Conservation (phyloP, 2,797 vertebrate species). For the Sebastes taczanowskii region DNA sequence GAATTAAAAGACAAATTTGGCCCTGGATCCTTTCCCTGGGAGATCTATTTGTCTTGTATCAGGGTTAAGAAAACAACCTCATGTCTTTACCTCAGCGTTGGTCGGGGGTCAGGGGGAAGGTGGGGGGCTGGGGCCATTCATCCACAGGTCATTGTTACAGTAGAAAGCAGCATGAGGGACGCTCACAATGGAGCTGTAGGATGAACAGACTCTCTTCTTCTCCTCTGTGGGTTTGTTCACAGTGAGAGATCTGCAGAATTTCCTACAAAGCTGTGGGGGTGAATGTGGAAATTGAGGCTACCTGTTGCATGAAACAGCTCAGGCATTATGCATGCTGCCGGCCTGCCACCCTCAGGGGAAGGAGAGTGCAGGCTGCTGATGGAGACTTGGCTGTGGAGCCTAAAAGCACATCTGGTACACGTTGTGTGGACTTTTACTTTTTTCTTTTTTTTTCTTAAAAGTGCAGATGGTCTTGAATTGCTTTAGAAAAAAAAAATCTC, state of each 20-base stretch:
- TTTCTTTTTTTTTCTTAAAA: slow-evolving; percentile 35
- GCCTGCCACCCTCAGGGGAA: slow-evolving; percentile 73
- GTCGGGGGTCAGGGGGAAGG: slow-evolving; percentile 40
- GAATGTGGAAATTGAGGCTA: slow-evolving; percentile 73
- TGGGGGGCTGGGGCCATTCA: slow-evolving; percentile 44
- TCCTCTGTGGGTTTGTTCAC: slow-evolving; percentile 46
- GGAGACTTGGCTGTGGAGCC: slow-evolving; percentile 74
- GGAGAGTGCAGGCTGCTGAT: slow-evolving; percentile 66
- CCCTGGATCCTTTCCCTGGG: slow-evolving; percentile 57
- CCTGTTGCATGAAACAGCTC: slow-evolving; percentile 82
- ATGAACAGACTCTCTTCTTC: slow-evolving; percentile 34
- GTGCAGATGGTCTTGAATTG: slow-evolving; percentile 74
- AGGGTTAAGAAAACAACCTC: slow-evolving; percentile 76
- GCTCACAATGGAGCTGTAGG: slow-evolving; percentile 57
- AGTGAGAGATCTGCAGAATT: slow-evolving; percentile 45
- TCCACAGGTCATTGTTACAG: slow-evolving; percentile 70
- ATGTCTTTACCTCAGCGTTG: slow-evolving; percentile 56
- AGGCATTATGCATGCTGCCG: slow-evolving; percentile 77
- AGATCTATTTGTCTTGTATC: slow-evolving; percentile 72
- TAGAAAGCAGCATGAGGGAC: slow-evolving; percentile 46
- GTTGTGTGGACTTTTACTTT: slow-evolving; percentile 63
- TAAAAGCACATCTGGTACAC: slow-evolving; percentile 81
- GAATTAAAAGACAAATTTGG: slow-evolving; percentile 79
- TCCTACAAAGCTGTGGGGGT: slow-evolving; percentile 49
- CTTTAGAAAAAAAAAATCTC: slow-evolving; percentile 48